Evolutionary conservation across 2,888 invertebrate species (phyloP).

Genomic region (Caenorhabditis imperialis): DNA sequence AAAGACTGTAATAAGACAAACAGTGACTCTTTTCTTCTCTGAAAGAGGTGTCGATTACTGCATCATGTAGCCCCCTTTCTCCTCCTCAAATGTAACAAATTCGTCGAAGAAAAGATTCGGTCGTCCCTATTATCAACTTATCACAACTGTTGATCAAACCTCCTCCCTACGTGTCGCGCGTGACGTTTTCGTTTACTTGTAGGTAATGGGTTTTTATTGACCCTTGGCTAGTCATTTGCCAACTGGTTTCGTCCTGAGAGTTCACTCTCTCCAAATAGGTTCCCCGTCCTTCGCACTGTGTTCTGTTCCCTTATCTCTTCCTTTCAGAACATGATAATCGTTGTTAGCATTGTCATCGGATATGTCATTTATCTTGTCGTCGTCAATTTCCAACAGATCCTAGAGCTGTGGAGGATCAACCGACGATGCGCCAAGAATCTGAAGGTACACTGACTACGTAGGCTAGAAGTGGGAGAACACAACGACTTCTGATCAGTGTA

Average conservation of each 20-base stretch:
- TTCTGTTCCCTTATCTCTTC: not conserved
- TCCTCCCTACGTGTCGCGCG: slow-evolving; percentile 5
- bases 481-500: too few relatives aligned
- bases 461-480: too few relatives aligned
- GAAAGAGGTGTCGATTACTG: too few relatives aligned
- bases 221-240: slow-evolving; percentile 1
- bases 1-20: not conserved
- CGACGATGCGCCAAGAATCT: slow-evolving; percentile 39
- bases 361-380: slow-evolving; percentile 35
- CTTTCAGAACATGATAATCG: slow-evolving; percentile 34
- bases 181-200: slow-evolving; percentile 36
- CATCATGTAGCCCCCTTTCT: not conserved
- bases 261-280: not conserved
- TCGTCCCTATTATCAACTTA: slow-evolving; percentile 16
- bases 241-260: too few relatives aligned
- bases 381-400: slow-evolving; percentile 24
- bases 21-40: too few relatives aligned
- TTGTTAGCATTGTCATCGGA: slow-evolving; percentile 27
- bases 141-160: slow-evolving; percentile 41
- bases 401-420: slow-evolving; percentile 32
- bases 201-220: slow-evolving; percentile 23
- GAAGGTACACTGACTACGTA: too few relatives aligned
- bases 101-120: slow-evolving; percentile 17
- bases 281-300: not conserved
- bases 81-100: slow-evolving; percentile 8